Percentiles rank a stretch among this genome's conserved stretches.
Evolutionary conservation across 2,797 vertebrate genomes (phyloP).

Genomic region (Periparus ater): DNA sequence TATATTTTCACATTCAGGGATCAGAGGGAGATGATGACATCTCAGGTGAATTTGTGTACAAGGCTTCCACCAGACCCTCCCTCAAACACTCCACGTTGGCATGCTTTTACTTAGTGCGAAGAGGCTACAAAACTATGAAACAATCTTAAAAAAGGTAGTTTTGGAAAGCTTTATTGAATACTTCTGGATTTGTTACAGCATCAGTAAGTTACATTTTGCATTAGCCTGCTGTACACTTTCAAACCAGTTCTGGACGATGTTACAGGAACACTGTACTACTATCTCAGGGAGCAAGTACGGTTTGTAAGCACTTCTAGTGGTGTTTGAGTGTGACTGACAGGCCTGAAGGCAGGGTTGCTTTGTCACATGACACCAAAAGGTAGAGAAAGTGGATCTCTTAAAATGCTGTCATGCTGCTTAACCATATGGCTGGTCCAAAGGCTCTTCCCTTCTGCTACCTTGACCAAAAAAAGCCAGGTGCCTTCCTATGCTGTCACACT

Average conservation of each 20-base stretch:
- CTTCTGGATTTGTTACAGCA: neutral
- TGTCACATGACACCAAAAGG: neutral
- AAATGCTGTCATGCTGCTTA: neutral
- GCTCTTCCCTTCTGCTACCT: neutral
- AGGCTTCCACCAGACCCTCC: neutral
- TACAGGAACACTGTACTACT: neutral
- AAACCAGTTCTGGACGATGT: neutral
- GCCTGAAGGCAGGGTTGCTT: neutral
- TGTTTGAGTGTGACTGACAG: neutral
- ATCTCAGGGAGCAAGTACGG: neutral
- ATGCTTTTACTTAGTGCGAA: neutral
- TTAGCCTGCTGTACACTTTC: neutral
- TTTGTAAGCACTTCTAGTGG: neutral
- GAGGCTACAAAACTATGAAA: neutral
- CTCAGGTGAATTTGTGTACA: neutral
- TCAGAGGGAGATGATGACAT: neutral
- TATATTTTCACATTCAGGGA: neutral
- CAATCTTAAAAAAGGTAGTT: neutral
- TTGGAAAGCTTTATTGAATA: slow-evolving; percentile 44
- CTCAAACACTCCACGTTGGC: neutral
- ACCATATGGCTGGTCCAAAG: neutral
- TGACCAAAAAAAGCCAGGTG: neutral
- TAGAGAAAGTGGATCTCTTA: neutral
- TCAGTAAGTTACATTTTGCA: neutral
- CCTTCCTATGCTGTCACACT: neutral